phyloP scores from a whole-genome alignment of 2,888 invertebrate genomes.

The Synanthedon formicaeformis region DNA sequence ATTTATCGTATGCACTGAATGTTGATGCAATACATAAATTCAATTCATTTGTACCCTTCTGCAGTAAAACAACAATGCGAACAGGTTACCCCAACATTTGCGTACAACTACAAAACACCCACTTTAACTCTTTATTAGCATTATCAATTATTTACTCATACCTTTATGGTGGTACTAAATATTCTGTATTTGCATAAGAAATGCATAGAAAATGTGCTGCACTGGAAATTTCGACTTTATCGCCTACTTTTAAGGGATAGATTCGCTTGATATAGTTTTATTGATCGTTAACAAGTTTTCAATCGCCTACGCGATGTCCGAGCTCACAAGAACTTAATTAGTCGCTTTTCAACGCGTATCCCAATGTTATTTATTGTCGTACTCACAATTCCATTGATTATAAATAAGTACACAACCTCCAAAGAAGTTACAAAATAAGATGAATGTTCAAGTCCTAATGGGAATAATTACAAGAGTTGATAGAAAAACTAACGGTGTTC shows the following conservation, averaged over 20 bases:
- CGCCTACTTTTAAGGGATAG: background rate
- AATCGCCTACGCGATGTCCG: slow-evolving; percentile 42
- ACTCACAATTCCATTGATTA: slow-evolving; percentile 44
- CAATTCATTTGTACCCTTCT: background rate
- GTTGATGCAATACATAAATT: background rate
- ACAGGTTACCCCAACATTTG: background rate
- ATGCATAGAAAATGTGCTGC: slow-evolving; percentile 15
- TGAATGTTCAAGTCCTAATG: slow-evolving; percentile 18
- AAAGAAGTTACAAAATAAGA: slow-evolving; percentile 33
- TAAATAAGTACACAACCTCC: slow-evolving; percentile 18
- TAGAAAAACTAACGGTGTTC: slow-evolving; percentile 7
- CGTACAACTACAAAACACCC: background rate
- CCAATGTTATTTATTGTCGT: slow-evolving; percentile 54
- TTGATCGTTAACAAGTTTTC: slow-evolving; percentile 32
- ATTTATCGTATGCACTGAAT: background rate
- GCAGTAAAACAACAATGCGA: background rate
- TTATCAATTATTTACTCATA: slow-evolving; percentile 52
- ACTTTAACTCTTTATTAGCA: slow-evolving; percentile 11
- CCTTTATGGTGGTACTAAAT: slow-evolving; percentile 27
- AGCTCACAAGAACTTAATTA: slow-evolving; percentile 64
- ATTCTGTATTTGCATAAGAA: slow-evolving; percentile 41
- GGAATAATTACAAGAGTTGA: slow-evolving; percentile 16
- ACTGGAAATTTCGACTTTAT: background rate
- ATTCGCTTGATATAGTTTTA: background rate
- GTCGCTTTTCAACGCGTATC: slow-evolving; percentile 47